Evolutionary conservation across 2,797 vertebrate species (phyloP).

Genomic region (Taenioides sp.): DNA sequence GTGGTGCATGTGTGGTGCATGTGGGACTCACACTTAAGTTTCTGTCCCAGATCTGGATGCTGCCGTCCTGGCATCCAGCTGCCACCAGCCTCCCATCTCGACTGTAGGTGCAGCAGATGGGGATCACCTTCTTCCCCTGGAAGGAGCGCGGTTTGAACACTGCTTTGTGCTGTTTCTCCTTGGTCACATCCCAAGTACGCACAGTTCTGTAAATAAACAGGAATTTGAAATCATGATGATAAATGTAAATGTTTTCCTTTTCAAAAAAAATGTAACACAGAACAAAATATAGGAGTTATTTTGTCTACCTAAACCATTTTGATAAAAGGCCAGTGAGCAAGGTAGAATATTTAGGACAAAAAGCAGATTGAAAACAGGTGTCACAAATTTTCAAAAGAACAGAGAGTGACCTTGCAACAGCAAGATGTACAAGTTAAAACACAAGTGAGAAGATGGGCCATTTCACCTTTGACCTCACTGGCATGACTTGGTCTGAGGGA

Average conservation of each 20-base stretch:
- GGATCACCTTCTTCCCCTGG: slow-evolving; percentile 92
- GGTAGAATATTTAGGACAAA: background rate
- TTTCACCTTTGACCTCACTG: slow-evolving; percentile 43
- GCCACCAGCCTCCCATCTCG: slow-evolving; percentile 93
- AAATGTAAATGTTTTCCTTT: slow-evolving; percentile 4
- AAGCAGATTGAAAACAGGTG: background rate
- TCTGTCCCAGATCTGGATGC: slow-evolving; percentile 97
- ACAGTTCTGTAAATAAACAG: slow-evolving; percentile 82
- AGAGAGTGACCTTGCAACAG: slow-evolving; percentile 17
- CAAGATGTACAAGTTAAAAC: slow-evolving; percentile 25
- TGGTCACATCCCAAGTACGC: slow-evolving; percentile 91
- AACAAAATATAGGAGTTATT: background rate
- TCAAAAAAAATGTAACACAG: background rate
- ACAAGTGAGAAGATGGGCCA: slow-evolving; percentile 14
- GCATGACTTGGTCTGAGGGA: slow-evolving; percentile 19
- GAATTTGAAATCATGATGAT: background rate
- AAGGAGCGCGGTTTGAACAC: slow-evolving; percentile 92
- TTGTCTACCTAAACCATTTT: background rate
- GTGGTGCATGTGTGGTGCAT: background rate
- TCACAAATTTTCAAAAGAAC: background rate
- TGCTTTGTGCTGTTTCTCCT: slow-evolving; percentile 91
- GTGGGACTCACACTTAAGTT: slow-evolving; percentile 90
- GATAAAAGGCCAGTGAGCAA: background rate
- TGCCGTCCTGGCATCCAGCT: slow-evolving; percentile 93
- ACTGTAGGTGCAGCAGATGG: slow-evolving; percentile 91